Conservation (phyloP, 1,140 invertebrate genomes). For the Polypedilum pembai region DNA sequence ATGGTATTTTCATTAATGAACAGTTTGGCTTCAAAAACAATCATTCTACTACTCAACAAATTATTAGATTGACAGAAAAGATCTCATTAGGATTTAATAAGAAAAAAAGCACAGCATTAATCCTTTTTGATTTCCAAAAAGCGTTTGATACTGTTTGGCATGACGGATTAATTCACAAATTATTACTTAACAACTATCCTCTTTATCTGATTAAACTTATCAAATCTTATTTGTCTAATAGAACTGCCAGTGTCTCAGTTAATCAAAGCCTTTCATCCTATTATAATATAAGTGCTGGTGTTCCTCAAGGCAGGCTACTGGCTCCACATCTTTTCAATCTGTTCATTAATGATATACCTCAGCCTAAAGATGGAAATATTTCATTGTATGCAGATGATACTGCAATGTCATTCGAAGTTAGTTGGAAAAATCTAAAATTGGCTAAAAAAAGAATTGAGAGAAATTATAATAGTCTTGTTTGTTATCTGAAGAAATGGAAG, state of each 20-base stretch:
- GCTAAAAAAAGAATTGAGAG: no score
- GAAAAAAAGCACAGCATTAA: conserved; percentile 28
- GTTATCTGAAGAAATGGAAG: no score
- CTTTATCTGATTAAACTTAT: conserved; percentile 33
- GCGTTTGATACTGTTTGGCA: conserved; percentile 38
- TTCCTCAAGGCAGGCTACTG: conserved; percentile 37
- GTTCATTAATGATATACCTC: conserved; percentile 35
- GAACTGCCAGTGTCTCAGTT: conserved; percentile 34
- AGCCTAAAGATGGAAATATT: conserved; percentile 19
- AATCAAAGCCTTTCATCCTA: conserved; percentile 30
- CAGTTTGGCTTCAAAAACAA: no score
- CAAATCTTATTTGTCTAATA: conserved; percentile 29
- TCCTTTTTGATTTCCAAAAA: conserved; percentile 33
- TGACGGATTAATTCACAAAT: conserved; percentile 34
- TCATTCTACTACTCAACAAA: not conserved
- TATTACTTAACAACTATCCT: conserved; percentile 29
- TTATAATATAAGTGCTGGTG: conserved; percentile 33
- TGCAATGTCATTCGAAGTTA: conserved; percentile 31
- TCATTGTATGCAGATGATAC: conserved; percentile 37
- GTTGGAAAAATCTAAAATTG: conserved; percentile 27
- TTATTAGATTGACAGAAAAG: not conserved
- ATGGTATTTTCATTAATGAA: no score
- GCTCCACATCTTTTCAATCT: conserved; percentile 34
- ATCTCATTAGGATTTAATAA: not conserved
- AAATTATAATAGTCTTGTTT: no score